A percentile compares a stretch with the other conserved stretches of the same genome.
Evolutionary conservation across 2,888 invertebrate species (phyloP).

Genomic region (Magallana nippona): DNA sequence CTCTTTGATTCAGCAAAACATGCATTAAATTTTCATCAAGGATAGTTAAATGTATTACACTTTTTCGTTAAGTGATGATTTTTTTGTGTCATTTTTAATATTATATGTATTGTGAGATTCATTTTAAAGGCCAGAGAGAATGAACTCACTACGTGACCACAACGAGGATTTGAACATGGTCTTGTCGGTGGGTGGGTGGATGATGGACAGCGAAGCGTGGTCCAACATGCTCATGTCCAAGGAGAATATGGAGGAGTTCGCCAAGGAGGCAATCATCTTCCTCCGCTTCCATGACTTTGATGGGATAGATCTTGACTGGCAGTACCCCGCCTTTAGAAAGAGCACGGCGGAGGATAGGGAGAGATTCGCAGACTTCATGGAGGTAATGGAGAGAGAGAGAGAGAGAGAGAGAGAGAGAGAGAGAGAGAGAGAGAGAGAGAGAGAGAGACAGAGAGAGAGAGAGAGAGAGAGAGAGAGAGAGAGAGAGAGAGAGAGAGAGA

Average conservation of each 20-base stretch:
- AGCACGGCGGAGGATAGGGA: constrained; percentile 32
- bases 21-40: no score
- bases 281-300: constrained; percentile 84
- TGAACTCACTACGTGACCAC: constrained; percentile 56
- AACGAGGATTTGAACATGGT: constrained; percentile 68
- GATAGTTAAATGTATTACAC: neutral
- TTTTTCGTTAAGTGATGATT: neutral
- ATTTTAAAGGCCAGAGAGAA: constrained; percentile 50
- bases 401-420: neutral
- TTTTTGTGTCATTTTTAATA: neutral
- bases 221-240: constrained; percentile 57
- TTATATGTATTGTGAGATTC: neutral
- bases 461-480: constrained; percentile 27
- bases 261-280: constrained; percentile 57
- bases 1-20: no score
- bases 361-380: constrained; percentile 29
- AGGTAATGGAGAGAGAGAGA: neutral
- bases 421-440: neutral
- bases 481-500: neutral
- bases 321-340: constrained; percentile 40
- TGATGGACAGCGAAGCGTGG: constrained; percentile 74
- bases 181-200: constrained; percentile 75
- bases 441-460: constrained; percentile 38
- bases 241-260: constrained; percentile 57
- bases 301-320: constrained; percentile 85